phyloP scores from a whole-genome alignment of 2,888 invertebrate genomes.

The Lypha dubia region DNA sequence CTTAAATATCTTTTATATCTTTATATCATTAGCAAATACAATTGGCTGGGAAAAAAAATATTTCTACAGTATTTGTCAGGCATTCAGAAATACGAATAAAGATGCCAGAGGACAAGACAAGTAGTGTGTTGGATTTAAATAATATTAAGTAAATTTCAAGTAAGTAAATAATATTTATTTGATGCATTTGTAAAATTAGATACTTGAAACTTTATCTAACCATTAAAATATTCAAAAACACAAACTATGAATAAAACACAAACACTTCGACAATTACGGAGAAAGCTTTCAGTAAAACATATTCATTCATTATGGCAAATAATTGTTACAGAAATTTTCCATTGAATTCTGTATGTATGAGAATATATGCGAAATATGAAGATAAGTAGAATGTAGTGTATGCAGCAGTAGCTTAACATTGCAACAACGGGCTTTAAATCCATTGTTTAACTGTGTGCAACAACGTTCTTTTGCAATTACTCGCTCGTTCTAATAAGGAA shows the following conservation, averaged over 20 bases:
- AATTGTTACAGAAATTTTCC: conserved; percentile 47
- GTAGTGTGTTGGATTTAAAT: conserved; percentile 40
- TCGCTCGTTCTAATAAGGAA: background rate
- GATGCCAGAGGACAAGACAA: conserved; percentile 25
- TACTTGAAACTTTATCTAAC: conserved; percentile 61
- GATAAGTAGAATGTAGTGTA: conserved; percentile 29
- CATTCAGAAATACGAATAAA: conserved; percentile 37
- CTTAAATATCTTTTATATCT: conserved; percentile 12
- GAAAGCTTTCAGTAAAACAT: conserved; percentile 21
- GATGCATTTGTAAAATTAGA: conserved; percentile 63
- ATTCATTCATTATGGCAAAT: conserved; percentile 56
- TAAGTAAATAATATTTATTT: conserved; percentile 65
- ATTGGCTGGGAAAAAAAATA: conserved; percentile 36
- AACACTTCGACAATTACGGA: background rate
- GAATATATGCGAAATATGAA: background rate
- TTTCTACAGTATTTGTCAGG: conserved; percentile 43
- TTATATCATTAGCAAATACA: conserved; percentile 41
- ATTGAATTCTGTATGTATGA: conserved; percentile 33
- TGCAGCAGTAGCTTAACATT: conserved; percentile 4
- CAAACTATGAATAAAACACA: conserved; percentile 7
- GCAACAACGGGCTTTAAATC: conserved; percentile 9
- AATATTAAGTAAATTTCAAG: conserved; percentile 36
- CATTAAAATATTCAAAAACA: conserved; percentile 44
- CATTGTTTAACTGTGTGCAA: background rate
- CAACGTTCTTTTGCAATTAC: background rate